A percentile compares a stretch with the other conserved stretches of the same genome.
These are phyloP conservation scores for Phaedon cochleariae DNA, from an alignment of 2,888 invertebrate species.

Conservation along the genomic window DNA sequence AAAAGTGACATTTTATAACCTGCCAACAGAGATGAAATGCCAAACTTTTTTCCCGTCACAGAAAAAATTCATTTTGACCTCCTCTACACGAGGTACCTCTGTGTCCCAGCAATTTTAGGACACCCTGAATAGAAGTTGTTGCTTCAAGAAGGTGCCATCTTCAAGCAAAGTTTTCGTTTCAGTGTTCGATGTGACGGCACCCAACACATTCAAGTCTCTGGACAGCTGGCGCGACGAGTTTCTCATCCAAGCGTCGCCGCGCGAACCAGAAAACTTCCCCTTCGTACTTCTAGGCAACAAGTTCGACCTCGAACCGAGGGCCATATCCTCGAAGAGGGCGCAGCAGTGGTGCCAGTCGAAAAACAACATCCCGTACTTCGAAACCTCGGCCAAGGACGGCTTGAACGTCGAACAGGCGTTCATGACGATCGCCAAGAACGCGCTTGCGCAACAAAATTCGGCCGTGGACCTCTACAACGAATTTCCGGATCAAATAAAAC, in stretches of 20 bases:
- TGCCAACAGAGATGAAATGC: too few species aligned
- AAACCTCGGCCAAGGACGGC: slow-evolving; percentile 99
- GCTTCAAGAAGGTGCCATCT: too few species aligned
- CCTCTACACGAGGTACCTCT: too few species aligned
- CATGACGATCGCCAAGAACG: slow-evolving; percentile 98
- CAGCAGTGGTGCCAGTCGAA: slow-evolving; percentile 99
- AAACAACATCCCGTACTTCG: slow-evolving; percentile 98
- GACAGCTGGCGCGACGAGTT: slow-evolving; percentile 99
- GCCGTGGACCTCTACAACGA: slow-evolving; percentile 92
- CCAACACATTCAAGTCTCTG: slow-evolving; percentile 97
- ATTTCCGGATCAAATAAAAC: slow-evolving; percentile 95
- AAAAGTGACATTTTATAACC: too few species aligned
- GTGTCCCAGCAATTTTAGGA: too few species aligned
- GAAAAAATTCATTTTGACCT: too few species aligned
- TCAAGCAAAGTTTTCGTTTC: too few species aligned
- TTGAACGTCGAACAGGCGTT: slow-evolving; percentile 99
- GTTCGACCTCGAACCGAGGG: slow-evolving; percentile 66
- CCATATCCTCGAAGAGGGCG: slow-evolving; percentile 82
- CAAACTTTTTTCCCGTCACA: too few species aligned
- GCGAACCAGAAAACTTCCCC: slow-evolving; percentile 99
- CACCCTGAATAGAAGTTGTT: too few species aligned
- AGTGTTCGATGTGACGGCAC: slow-evolving; percentile 98
- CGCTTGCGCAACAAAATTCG: slow-evolving; percentile 85
- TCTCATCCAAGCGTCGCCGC: slow-evolving; percentile 92
- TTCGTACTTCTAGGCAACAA: slow-evolving; percentile 99